Evolutionary conservation across 1,140 invertebrate species (phyloP), one percentile per base, ranked within the genome.

Genomic region (Polypedilum vanderplanki): DNA sequence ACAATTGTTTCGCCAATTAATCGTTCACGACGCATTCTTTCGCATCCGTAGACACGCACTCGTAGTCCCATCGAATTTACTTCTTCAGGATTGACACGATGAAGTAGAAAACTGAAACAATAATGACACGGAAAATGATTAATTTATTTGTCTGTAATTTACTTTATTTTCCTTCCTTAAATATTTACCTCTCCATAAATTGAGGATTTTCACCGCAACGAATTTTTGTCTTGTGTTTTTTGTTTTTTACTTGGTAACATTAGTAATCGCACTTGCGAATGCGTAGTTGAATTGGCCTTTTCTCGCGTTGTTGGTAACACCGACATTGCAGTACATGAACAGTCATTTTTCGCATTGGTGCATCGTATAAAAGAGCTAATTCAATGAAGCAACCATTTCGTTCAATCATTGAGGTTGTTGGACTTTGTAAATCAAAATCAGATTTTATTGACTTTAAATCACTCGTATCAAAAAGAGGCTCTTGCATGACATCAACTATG

Each of bases 81-180:
- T 79, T 97, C 95, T 85, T 96, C 95, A 83, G 93, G 93, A 85
- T 94, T 95, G 57, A 97, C 93, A 81, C 95, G 91, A 81, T 90
- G 93, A 76, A 98, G 88, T 57, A 95, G 86, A 82, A 97, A 96
- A 78, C 91, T 57, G 7, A 57, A 57, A 57, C 41, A 9, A n/a
- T 12, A 46, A 46, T 46, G 41, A 46, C 8, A 15, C 15, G 15
- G 2, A 46, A 46, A 9, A 46, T 46, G 15, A 46, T 33, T 33
- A 33, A 33, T 33, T 33, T 33, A 33, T 33, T 33, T 33, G 24
- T n/a, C n/a, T 33, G 24, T 33, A 33, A 33, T 33, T n/a, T n/a
- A n/a, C n/a, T n/a, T n/a, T n/a, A n/a, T n/a, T 33, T 33, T 33
- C 24, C 24, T 33, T 33, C 5, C 24, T 3, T 33, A 1, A 33